Base-by-base conservation (phyloP, 2,888 invertebrate genomes). In the Orthosia gracilis region DNA sequence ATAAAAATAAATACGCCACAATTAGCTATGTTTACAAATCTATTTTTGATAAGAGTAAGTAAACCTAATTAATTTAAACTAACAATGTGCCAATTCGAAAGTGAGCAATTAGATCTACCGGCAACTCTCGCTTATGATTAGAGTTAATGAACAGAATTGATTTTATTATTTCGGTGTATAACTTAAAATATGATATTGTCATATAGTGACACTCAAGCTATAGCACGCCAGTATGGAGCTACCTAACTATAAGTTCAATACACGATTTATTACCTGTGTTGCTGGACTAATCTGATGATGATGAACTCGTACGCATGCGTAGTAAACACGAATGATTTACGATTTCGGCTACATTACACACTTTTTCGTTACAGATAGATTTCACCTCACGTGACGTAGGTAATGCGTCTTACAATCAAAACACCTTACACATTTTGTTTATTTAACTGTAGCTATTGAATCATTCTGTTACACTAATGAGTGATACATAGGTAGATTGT, bases 271-370 rank as follows among this genome's bases (percentile, higher is more conserved):
- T 62, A 52, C 17, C 49, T 23, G 45, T 7, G 49, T 67, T 40
- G 40, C 40, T 40, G 9, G 40, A 1, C 54, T 57, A 40, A 61
- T 57, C 52, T 49, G 57, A 63, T 40, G 66, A 59, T 31, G 62
- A 67, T 50, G 54, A 68, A 26, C 65, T 58, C 63, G 69, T 55
- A 26, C 68, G 71, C 84, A 62, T 66, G 65, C 68, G 67, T 70
- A 81, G 73, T 83, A 77, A 81, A 81, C 71, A 82, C 63, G 15
- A 54, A 69, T 69, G 69, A 77, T 81, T 83, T 78, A 83, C 67
- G 71, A 68, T 64, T 31, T 26, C 47, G 11, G n/a, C 18, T 62
- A 64, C 23, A 50, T 50, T 40, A 66, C 55, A 54, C 23, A 54
- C 13, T 26, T 45, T 52, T 57, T 67, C 75, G 63, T 61, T 61